These are phyloP conservation scores for Boloria euphrosyne DNA, from an alignment of 2,888 invertebrate genomes.

Conservation along the genomic window DNA sequence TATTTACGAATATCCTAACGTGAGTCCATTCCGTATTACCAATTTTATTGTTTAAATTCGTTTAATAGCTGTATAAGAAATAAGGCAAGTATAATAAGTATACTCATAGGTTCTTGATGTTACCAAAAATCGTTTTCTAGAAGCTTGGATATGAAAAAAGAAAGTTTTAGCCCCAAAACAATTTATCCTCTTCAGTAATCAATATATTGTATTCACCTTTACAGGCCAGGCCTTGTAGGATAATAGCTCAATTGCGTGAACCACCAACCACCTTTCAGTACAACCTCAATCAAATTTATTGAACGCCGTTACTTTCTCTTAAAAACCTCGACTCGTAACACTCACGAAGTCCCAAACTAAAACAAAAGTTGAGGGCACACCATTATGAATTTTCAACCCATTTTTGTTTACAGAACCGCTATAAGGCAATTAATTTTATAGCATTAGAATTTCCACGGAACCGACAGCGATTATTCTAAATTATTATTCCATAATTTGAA, in stretches of 20 bases:
- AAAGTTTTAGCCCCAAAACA: not conserved
- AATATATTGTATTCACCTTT: constrained; percentile 28
- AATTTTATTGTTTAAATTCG: too few relatives aligned
- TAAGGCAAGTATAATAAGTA: too few relatives aligned
- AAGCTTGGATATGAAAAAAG: not conserved
- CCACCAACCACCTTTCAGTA: constrained; percentile 32
- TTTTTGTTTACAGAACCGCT: constrained; percentile 36
- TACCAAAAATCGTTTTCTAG: too few relatives aligned
- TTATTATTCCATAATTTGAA: constrained; percentile 42
- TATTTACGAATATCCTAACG: too few relatives aligned
- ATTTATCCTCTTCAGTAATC: constrained; percentile 17
- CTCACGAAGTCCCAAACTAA: constrained; percentile 15
- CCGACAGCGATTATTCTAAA: constrained; percentile 40
- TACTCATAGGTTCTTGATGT: too few relatives aligned
- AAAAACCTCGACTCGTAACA: constrained; percentile 24
- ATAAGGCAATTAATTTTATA: constrained; percentile 43
- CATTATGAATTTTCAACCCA: constrained; percentile 33
- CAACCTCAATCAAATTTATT: constrained; percentile 40
- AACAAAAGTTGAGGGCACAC: constrained; percentile 20
- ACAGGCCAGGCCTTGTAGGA: constrained; percentile 34
- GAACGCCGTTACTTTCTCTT: constrained; percentile 27
- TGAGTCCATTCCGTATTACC: too few relatives aligned
- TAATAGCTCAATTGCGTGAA: constrained; percentile 46
- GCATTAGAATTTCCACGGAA: constrained; percentile 41
- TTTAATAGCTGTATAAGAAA: too few relatives aligned